Base-by-base conservation (phyloP, 2,113 vertebrate species). In the Henicopernis longicauda region DNA sequence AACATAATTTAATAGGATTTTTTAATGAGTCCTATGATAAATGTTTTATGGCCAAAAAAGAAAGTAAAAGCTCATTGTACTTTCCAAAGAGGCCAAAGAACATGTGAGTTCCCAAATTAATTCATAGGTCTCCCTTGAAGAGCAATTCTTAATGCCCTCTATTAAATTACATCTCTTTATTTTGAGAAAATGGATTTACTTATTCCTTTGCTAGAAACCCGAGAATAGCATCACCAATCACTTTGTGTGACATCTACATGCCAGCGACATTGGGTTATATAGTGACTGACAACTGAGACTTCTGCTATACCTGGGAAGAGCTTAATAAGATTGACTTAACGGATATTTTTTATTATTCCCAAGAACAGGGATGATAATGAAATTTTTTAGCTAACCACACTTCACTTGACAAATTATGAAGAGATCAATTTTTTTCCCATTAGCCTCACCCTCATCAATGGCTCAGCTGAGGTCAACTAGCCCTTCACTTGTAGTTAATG, bases 341-440 rank as follows among this genome's bases (percentile, higher is more conserved):
- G 63, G 79, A 85, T 89, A 70, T 96, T 88, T 94, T 93, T 92
- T 79, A 84, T 88, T 93, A 89, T 90, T 97, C 82, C 74, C 57
- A 83, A 94, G 93, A 95, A 96, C 34, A 61, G 62, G 45, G 70
- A 89, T 88, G 86, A 91, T 93, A 92, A 97, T 92, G 88, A 95
- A 94, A 97, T 95, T 95, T 96, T 97, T 95, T 89, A 92, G 89
- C 91, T 82, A 97, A 92, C 93, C 72, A 71, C 93, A 91, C 61
- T 96, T 97, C 89, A 65, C 93, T 90, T 96, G 94, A 97, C 79
- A 94, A 97, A 97, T 97, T 97, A 96, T 93, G 83, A 97, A 96
- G 90, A 95, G 89, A 98, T 97, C 97, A 94, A 82, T 96, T 92
- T 97, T 96, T 97, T 93, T 86, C 94, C 93, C 80, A 94, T 98